These are phyloP conservation scores for Orius insidiosus DNA, from an alignment of 1,140 invertebrate species.

Conservation along the genomic window DNA sequence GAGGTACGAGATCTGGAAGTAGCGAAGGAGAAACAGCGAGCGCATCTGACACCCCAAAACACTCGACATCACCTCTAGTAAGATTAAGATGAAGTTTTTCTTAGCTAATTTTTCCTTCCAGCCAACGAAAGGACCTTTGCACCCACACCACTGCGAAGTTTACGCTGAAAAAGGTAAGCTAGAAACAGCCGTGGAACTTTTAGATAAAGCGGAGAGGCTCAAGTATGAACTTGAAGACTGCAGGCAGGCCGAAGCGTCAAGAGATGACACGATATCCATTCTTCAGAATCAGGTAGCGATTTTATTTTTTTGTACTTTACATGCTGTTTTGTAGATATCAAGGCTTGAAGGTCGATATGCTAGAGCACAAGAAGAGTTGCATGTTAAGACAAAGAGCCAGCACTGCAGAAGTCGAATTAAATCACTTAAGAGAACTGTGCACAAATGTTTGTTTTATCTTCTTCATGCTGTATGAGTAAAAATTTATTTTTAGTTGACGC, in stretches of 20 bases:
- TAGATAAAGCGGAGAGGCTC: constrained; percentile 18
- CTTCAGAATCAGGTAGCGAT: constrained; percentile 8
- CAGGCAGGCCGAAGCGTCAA: constrained; percentile 17
- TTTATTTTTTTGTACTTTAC: neutral
- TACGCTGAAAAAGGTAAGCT: constrained; percentile 18
- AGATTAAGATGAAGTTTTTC: neutral
- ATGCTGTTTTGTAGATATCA: constrained; percentile 7
- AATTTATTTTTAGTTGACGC: constrained; percentile 8
- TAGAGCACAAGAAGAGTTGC: constrained; percentile 17
- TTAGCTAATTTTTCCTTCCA: neutral
- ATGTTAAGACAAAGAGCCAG: constrained; percentile 14
- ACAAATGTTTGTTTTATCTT: constrained; percentile 11
- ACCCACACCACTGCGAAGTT: constrained; percentile 17
- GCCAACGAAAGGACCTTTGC: neutral
- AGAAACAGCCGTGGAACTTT: constrained; percentile 18
- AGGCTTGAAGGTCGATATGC: constrained; percentile 15
- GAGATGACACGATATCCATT: constrained; percentile 19
- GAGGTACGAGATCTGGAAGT: neutral
- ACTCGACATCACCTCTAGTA: neutral
- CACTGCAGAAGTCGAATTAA: constrained; percentile 16
- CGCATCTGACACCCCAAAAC: constrained; percentile 18
- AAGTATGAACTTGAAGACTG: constrained; percentile 22
- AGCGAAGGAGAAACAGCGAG: constrained; percentile 18
- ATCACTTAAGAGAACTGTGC: constrained; percentile 16
- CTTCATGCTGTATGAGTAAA: neutral